phyloP scores from a whole-genome alignment of 92 coral and sea anemone genomes.

The Siderastrea siderea region DNA sequence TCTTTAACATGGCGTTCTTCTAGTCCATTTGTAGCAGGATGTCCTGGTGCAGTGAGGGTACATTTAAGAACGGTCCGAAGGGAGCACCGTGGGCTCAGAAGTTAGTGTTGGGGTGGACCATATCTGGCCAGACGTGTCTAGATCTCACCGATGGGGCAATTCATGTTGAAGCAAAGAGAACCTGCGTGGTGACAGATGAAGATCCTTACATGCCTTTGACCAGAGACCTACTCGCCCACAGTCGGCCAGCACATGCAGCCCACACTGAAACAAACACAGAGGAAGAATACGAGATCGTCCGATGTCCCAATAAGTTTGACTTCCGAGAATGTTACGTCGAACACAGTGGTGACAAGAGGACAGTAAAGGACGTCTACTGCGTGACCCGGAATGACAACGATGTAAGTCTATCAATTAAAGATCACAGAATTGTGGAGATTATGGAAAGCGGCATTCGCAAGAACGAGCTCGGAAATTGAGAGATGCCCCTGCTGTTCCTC shows the following conservation, averaged over 20 bases:
- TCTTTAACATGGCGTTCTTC: no score
- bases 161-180: slow-evolving; percentile 41
- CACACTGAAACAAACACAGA: not conserved
- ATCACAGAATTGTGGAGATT: not conserved
- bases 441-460: not conserved
- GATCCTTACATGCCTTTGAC: no score
- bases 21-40: no score
- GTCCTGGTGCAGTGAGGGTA: no score
- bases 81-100: slow-evolving; percentile 65
- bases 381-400: no score
- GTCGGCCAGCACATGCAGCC: not conserved
- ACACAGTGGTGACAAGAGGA: not conserved
- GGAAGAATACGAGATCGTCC: not conserved
- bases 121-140: slow-evolving; percentile 54
- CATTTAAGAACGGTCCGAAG: slow-evolving; percentile 47
- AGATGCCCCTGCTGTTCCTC: slow-evolving; percentile 24
- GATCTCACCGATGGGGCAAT: slow-evolving; percentile 50
- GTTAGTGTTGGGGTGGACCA: slow-evolving; percentile 51
- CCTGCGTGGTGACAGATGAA: no score
- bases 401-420: no score
- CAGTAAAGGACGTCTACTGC: no score
- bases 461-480: slow-evolving; percentile 8
- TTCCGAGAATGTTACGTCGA: not conserved
- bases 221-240: not conserved
- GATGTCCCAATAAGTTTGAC: not conserved